Percentiles rank a stretch among this genome's conserved stretches.
Evolutionary conservation across 1,140 invertebrate species (phyloP).

Genomic region (Saccostrea glomerata): DNA sequence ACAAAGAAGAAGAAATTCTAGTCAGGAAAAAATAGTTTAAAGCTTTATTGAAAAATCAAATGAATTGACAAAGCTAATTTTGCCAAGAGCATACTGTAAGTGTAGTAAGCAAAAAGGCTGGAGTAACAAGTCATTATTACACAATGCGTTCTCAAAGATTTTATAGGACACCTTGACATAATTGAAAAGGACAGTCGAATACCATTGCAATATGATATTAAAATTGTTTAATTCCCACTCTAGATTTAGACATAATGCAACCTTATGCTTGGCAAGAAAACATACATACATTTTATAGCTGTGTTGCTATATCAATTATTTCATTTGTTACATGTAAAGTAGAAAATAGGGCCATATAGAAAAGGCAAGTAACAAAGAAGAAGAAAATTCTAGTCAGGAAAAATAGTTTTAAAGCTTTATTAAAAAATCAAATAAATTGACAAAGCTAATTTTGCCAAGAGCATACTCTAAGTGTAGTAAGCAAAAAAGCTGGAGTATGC

Average conservation of each 20-base stretch:
- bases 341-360: not conserved
- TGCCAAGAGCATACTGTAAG: not conserved
- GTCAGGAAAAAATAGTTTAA: not conserved
- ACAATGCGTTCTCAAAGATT: too few relatives aligned
- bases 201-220: too few relatives aligned
- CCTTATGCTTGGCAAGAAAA: too few relatives aligned
- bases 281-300: too few relatives aligned
- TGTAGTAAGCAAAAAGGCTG: not conserved
- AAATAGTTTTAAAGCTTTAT: not conserved
- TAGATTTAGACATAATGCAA: too few relatives aligned
- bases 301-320: too few relatives aligned
- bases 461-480: not conserved
- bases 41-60: not conserved
- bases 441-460: not conserved
- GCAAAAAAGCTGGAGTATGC: not conserved
- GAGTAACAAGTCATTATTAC: too few relatives aligned
- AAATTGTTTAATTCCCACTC: too few relatives aligned
- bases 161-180: too few relatives aligned
- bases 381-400: not conserved
- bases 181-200: too few relatives aligned
- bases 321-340: not conserved
- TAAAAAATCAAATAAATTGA: not conserved
- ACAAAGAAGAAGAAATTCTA: not conserved
- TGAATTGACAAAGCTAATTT: not conserved
- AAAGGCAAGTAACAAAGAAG: not conserved